These are phyloP conservation scores for Cololabis saira DNA, from an alignment of 2,113 vertebrate species.

Conservation along the genomic window DNA sequence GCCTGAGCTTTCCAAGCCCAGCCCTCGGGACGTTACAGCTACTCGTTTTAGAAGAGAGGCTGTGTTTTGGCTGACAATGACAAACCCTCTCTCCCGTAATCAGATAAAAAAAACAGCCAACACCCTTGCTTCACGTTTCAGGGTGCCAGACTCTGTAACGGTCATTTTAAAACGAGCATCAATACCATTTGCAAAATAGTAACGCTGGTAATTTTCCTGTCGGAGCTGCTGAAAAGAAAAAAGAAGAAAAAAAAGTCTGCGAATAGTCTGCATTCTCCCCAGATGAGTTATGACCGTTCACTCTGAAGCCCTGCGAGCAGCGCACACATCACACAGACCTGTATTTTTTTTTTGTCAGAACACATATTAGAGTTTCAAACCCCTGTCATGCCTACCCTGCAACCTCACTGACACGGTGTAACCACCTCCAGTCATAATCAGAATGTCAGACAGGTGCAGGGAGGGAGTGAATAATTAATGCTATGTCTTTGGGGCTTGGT, in stretches of 20 bases:
- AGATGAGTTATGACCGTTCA: slow-evolving; percentile 49
- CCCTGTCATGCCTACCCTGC: slow-evolving; percentile 59
- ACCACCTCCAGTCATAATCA: slow-evolving; percentile 72
- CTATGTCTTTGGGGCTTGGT: slow-evolving; percentile 68
- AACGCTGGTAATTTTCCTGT: slow-evolving; percentile 41
- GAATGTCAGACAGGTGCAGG: slow-evolving; percentile 60
- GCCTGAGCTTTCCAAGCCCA: slow-evolving; percentile 39
- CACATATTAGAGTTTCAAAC: slow-evolving; percentile 62
- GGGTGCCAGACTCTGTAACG: not conserved
- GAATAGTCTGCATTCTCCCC: slow-evolving; percentile 26
- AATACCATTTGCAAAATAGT: slow-evolving; percentile 52
- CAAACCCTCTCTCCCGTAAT: slow-evolving; percentile 45
- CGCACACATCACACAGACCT: slow-evolving; percentile 41
- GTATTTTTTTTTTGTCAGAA: slow-evolving; percentile 56
- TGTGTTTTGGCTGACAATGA: too few species aligned
- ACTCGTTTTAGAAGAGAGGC: slow-evolving; percentile 51
- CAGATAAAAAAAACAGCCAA: slow-evolving; percentile 36
- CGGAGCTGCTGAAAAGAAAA: slow-evolving; percentile 30
- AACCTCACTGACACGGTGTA: slow-evolving; percentile 57
- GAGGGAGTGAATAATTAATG: slow-evolving; percentile 75
- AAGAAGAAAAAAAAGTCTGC: slow-evolving; percentile 22
- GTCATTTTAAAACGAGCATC: slow-evolving; percentile 44
- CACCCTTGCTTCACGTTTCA: slow-evolving; percentile 37
- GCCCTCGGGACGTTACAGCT: slow-evolving; percentile 26
- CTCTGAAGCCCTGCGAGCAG: slow-evolving; percentile 39